Evolutionary conservation across 2,797 vertebrate genomes (phyloP).

Genomic region (Synanceia verrucosa): DNA sequence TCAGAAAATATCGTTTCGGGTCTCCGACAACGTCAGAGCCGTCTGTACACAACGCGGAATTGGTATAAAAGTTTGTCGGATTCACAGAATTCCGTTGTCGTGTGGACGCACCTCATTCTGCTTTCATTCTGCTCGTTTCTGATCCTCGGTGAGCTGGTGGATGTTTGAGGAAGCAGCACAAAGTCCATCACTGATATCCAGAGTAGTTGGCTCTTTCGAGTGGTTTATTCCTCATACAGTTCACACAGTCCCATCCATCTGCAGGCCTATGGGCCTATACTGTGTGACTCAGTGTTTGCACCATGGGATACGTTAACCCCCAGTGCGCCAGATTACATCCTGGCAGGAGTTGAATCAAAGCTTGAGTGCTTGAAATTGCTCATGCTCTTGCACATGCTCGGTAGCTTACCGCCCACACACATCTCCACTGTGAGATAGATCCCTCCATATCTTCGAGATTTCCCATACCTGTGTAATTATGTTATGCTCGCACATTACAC

Average conservation of each 20-base stretch:
- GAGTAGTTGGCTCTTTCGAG: neutral
- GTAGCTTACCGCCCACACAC: constrained; percentile 52
- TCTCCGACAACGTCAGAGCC: no score
- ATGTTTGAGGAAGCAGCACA: neutral
- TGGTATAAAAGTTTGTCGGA: no score
- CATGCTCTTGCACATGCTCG: neutral
- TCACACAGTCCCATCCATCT: constrained; percentile 19
- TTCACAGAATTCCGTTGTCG: no score
- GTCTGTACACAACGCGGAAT: no score
- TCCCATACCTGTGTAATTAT: constrained; percentile 75
- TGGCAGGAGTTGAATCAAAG: constrained; percentile 70
- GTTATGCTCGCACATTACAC: constrained; percentile 60
- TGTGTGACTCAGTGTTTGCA: constrained; percentile 61
- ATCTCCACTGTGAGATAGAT: constrained; percentile 54
- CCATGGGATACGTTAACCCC: constrained; percentile 57
- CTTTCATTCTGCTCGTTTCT: neutral
- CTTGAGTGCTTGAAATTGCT: constrained; percentile 38
- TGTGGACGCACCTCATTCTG: no score
- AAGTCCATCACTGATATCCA: neutral
- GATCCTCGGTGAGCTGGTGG: neutral
- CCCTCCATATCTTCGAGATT: constrained; percentile 50
- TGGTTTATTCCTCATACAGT: constrained; percentile 1
- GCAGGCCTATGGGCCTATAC: constrained; percentile 25
- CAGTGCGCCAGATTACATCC: constrained; percentile 52
- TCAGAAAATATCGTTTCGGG: no score